A percentile compares a stretch with the other conserved stretches of the same genome.
phyloP scores from a whole-genome alignment of 2,888 invertebrate species.

The Bellardia pandia region DNA sequence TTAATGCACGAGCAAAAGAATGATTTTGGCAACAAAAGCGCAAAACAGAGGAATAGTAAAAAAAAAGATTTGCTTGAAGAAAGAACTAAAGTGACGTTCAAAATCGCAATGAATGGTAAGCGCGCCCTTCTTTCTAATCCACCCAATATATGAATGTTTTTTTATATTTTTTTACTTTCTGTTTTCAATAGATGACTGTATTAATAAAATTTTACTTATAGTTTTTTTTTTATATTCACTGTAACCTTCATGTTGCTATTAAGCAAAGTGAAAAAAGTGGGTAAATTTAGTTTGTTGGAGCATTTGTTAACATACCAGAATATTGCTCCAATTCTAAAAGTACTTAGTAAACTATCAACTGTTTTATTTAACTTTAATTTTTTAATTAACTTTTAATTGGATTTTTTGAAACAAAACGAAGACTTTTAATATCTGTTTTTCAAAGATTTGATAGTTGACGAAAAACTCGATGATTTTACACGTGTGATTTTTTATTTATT shows the following conservation, averaged over 20 bases:
- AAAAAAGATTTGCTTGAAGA: slow-evolving; percentile 31
- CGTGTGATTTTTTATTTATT: too few relatives aligned
- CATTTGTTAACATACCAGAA: neutral
- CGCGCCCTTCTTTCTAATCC: slow-evolving; percentile 74
- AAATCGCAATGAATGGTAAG: slow-evolving; percentile 60
- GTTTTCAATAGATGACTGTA: slow-evolving; percentile 43
- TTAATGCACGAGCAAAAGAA: slow-evolving; percentile 49
- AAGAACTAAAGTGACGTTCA: slow-evolving; percentile 50
- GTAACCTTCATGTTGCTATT: slow-evolving; percentile 24
- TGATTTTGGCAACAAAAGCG: slow-evolving; percentile 65
- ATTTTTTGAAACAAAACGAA: too few relatives aligned
- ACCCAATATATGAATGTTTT: slow-evolving; percentile 55
- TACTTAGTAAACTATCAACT: too few relatives aligned
- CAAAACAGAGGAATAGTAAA: slow-evolving; percentile 11
- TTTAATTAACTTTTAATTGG: too few relatives aligned
- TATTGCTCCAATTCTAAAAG: too few relatives aligned
- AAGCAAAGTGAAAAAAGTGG: neutral
- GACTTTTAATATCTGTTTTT: too few relatives aligned
- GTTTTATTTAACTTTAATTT: too few relatives aligned
- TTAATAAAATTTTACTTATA: slow-evolving; percentile 54
- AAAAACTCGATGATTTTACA: too few relatives aligned
- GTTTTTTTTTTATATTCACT: slow-evolving; percentile 77
- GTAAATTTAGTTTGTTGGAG: slow-evolving; percentile 9
- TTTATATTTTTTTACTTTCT: neutral
- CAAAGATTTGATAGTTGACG: too few relatives aligned